Evolutionary conservation across 2,888 invertebrate species (phyloP), one percentile per base, ranked within the genome.

Genomic region (Caradrina clavipalpis): DNA sequence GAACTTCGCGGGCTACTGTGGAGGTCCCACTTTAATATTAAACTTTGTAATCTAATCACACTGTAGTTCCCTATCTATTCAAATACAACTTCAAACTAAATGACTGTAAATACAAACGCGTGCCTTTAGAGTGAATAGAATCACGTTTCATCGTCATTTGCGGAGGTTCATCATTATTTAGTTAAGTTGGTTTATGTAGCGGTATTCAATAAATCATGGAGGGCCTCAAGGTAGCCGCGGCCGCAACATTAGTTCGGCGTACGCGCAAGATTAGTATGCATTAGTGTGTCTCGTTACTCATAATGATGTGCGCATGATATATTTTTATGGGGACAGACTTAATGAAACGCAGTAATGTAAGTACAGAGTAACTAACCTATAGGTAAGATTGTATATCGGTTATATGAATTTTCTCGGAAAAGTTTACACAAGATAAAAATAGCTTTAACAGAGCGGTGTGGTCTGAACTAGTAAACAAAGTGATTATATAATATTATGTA

Each of bases 261-360:
- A 70, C 71, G 69, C 61, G 59, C 73, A 63, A 81, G 81, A 89
- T 89, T 90, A 88, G 82, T 88, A 89, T 88, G 88, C 88, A 84
- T 83, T 86, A 86, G 81, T 69, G 82, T 66, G 77, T 69, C 83
- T 88, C 85, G 82, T 87, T 89, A 89, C 80, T 81, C 81, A 86
- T 89, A 87, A 87, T 88, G 87, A 90, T 86, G 87, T 71, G 80
- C 77, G 80, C 83, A 88, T 89, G 87, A 88, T 89, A 88, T 90
- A 87, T 89, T 82, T 86, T 81, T 86, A 88, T 86, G 82, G 84
- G 78, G 66, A 58, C 63, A 56, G 82, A 84, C 78, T 88, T 86
- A 82, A 85, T 85, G 80, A 87, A 76, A 67, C 54, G 76, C 61
- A 61, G 63, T 77, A 68, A 82, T 78, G 66, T 80, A 77, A 70